Conservation (phyloP, 2,113 vertebrate species). For the Laticauda laticaudata region DNA sequence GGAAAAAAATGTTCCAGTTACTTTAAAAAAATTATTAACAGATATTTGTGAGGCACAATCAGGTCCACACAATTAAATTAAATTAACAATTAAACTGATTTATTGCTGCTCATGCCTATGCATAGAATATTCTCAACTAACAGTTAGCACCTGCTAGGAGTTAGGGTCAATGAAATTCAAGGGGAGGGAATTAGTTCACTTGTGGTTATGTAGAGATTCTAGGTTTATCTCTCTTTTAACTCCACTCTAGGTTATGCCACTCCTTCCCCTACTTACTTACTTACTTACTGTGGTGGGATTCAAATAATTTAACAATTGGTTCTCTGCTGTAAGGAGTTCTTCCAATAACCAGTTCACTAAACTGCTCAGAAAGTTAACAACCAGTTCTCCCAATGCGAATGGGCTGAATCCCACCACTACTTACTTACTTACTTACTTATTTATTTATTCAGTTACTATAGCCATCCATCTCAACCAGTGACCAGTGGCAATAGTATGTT, state of each 20-base stretch:
- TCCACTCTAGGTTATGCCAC: background rate
- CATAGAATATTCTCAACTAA: background rate
- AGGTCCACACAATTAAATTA: background rate
- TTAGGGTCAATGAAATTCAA: background rate
- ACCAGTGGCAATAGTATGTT: background rate
- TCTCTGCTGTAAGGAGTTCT: no score
- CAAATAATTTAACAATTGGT: no score
- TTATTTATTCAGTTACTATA: no score
- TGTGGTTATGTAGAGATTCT: background rate
- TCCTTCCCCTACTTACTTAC: no score
- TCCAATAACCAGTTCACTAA: no score
- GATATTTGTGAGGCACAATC: background rate
- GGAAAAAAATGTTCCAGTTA: background rate
- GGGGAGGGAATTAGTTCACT: background rate
- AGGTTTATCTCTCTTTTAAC: background rate
- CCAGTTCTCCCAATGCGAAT: no score
- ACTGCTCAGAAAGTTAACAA: no score
- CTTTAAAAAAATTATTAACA: background rate
- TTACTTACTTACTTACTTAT: no score
- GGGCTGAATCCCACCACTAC: no score
- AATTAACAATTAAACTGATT: background rate
- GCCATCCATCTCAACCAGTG: no score
- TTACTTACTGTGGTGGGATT: no score
- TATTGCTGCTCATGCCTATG: background rate
- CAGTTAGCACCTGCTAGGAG: background rate